phyloP scores from a whole-genome alignment of 2,113 vertebrate species.

The Muscicapa adusta region DNA sequence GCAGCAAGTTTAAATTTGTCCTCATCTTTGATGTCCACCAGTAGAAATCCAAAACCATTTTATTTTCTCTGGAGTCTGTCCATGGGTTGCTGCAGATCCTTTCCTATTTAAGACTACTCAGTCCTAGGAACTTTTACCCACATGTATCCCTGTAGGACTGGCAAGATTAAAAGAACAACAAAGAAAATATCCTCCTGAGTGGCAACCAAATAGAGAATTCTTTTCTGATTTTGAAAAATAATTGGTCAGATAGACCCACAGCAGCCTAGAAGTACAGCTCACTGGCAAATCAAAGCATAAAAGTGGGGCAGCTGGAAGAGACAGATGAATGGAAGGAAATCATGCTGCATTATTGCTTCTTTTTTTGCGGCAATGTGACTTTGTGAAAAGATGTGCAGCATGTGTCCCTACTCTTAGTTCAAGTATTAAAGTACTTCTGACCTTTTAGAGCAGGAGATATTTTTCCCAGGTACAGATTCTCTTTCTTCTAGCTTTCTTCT shows the following conservation, averaged over 20 bases:
- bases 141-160: not conserved
- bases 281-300: not conserved
- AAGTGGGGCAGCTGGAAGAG: not conserved
- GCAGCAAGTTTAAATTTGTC: not conserved
- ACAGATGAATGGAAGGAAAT: not conserved
- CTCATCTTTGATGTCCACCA: not conserved
- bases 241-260: not conserved
- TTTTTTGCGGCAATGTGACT: not conserved
- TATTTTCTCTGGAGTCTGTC: not conserved
- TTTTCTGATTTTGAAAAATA: not conserved
- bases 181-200: not conserved
- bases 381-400: not conserved
- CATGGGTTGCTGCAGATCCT: not conserved
- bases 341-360: not conserved
- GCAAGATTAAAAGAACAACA: not conserved
- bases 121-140: not conserved
- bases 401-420: not conserved
- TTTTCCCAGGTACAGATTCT: not conserved
- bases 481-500: not conserved
- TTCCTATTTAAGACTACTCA: not conserved
- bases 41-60: not conserved
- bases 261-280: not conserved
- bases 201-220: not conserved
- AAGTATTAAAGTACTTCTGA: not conserved
- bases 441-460: not conserved